Conservation (phyloP, 2,113 vertebrate genomes). For the Aplodontia rufa region DNA sequence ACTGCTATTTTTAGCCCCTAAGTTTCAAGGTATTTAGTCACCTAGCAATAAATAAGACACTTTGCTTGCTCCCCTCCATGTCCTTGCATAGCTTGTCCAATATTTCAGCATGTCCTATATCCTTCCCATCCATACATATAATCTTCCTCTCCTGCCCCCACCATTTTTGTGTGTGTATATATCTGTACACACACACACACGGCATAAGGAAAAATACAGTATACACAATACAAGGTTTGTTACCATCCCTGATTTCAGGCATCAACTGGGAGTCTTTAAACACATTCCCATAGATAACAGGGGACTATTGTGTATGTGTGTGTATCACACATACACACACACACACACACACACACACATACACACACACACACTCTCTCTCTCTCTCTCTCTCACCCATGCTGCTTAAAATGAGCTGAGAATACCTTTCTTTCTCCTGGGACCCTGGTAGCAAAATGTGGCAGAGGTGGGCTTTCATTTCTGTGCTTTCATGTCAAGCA, state of each 20-base stretch:
- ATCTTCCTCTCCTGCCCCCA: neutral
- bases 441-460: neutral
- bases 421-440: neutral
- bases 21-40: neutral
- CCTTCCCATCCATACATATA: neutral
- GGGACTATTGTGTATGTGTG: neutral
- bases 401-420: neutral
- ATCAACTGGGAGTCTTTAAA: neutral
- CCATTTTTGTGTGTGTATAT: neutral
- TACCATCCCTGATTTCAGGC: neutral
- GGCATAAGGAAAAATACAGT: neutral
- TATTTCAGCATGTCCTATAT: neutral
- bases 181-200: neutral
- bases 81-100: neutral
- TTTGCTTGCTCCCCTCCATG: neutral
- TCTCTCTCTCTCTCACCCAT: no score
- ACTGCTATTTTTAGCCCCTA: neutral
- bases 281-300: neutral
- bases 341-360: neutral
- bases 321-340: neutral
- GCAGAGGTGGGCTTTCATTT: neutral
- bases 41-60: neutral
- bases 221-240: neutral
- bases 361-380: neutral
- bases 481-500: slow-evolving; percentile 52